Evolutionary conservation across 2,888 invertebrate species (phyloP).

Genomic region (Cheilosia scutellata): DNA sequence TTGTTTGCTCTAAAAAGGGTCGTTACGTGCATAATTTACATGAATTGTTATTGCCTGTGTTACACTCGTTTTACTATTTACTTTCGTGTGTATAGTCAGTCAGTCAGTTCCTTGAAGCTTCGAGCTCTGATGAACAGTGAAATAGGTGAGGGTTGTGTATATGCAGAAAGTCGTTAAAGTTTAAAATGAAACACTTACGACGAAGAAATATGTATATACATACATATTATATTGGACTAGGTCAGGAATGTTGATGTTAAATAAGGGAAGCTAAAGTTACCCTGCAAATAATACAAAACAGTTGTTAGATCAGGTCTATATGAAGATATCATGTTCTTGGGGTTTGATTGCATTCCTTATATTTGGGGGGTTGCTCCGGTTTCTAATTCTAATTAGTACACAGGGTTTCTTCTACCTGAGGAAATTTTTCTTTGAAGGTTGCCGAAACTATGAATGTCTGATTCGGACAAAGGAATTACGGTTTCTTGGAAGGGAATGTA

Average conservation of each 20-base stretch:
- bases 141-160: slow-evolving; percentile 28
- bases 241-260: slow-evolving; percentile 60
- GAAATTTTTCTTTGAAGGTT: slow-evolving; percentile 18
- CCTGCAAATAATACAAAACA: slow-evolving; percentile 31
- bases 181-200: slow-evolving; percentile 22
- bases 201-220: slow-evolving; percentile 16
- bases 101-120: slow-evolving; percentile 4
- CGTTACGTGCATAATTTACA: slow-evolving; percentile 74
- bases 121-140: slow-evolving; percentile 31
- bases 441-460: not conserved
- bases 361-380: not conserved
- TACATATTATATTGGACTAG: slow-evolving; percentile 55
- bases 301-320: slow-evolving; percentile 31
- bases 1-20: slow-evolving; percentile 73
- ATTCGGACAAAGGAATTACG: too few species aligned
- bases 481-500: too few species aligned
- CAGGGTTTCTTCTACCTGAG: slow-evolving; percentile 14
- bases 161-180: slow-evolving; percentile 27
- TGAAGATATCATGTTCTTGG: slow-evolving; percentile 38
- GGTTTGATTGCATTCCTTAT: not conserved
- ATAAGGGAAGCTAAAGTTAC: slow-evolving; percentile 32
- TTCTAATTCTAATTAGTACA: slow-evolving; percentile 47
- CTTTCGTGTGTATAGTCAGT: slow-evolving; percentile 40
- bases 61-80: slow-evolving; percentile 67
- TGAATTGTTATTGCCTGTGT: slow-evolving; percentile 71